phyloP scores from a whole-genome alignment of 2,797 vertebrate species.

The Gouania willdenowi region DNA sequence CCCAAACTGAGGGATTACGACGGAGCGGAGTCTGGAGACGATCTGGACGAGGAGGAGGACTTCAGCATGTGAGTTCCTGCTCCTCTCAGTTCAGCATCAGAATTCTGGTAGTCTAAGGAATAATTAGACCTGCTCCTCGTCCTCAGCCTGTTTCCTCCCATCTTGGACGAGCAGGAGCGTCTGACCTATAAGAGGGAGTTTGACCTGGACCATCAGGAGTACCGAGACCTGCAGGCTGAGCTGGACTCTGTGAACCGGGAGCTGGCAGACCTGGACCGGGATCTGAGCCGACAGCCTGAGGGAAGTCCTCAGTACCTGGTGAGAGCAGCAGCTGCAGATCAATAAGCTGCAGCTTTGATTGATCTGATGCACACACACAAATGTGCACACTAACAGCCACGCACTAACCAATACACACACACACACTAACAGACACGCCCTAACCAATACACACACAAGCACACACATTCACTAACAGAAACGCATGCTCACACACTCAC shows the following conservation, averaged over 20 bases:
- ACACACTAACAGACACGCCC: no score
- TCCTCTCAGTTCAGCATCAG: not conserved
- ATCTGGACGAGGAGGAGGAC: conserved; percentile 78
- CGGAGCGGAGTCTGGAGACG: conserved; percentile 83
- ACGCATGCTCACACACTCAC: no score
- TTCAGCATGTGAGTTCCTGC: conserved; percentile 72
- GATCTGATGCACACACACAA: no score
- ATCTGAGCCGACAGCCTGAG: conserved; percentile 70
- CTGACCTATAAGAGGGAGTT: conserved; percentile 79
- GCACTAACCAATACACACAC: no score
- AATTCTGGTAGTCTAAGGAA: no score
- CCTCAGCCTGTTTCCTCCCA: conserved; percentile 72
- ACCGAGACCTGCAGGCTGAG: conserved; percentile 77
- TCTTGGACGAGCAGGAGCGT: conserved; percentile 74
- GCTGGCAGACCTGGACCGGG: conserved; percentile 64
- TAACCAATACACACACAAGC: no score
- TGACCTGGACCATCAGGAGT: conserved; percentile 80
- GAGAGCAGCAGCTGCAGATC: no score
- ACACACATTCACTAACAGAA: no score
- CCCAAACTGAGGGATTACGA: conserved; percentile 73
- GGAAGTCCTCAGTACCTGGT: conserved; percentile 81
- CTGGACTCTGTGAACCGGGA: conserved; percentile 77
- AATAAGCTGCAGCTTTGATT: no score
- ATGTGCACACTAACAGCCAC: no score
- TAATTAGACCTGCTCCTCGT: no score